Conservation (phyloP, 2,888 invertebrate genomes). For the Disparrhopalites patrizii region DNA sequence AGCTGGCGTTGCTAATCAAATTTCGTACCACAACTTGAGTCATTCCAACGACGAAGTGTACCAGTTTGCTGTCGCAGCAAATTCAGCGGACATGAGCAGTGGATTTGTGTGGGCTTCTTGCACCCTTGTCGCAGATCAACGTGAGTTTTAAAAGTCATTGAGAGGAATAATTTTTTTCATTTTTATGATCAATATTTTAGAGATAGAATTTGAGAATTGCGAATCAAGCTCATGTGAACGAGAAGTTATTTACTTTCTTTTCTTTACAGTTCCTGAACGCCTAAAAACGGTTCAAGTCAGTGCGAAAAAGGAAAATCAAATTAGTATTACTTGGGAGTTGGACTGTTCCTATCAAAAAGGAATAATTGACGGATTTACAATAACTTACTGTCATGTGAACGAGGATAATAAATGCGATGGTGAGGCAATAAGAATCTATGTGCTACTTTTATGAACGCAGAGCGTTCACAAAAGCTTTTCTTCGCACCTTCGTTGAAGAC, state of each 20-base stretch:
- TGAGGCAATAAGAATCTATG: too few relatives aligned
- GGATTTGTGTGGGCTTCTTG: slow-evolving; percentile 84
- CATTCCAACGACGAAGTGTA: slow-evolving; percentile 55
- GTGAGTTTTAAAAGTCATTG: slow-evolving; percentile 45
- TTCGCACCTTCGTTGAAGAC: too few relatives aligned
- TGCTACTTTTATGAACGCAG: too few relatives aligned
- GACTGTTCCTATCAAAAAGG: slow-evolving; percentile 70
- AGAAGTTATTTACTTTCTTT: slow-evolving; percentile 25
- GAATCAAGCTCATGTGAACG: too few relatives aligned
- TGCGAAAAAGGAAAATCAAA: slow-evolving; percentile 52
- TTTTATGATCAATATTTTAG: too few relatives aligned
- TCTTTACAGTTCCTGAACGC: slow-evolving; percentile 57
- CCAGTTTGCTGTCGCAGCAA: slow-evolving; percentile 78
- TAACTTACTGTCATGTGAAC: slow-evolving; percentile 67
- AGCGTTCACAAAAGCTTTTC: too few relatives aligned
- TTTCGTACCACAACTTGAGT: slow-evolving; percentile 28
- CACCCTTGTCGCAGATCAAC: slow-evolving; percentile 58
- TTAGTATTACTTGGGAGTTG: slow-evolving; percentile 70
- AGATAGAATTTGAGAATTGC: too few relatives aligned
- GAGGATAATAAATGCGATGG: not conserved
- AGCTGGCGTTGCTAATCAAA: slow-evolving; percentile 14
- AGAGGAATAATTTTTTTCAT: too few relatives aligned
- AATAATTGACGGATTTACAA: slow-evolving; percentile 67
- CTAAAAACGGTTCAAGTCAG: slow-evolving; percentile 58
- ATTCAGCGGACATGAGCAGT: slow-evolving; percentile 65